These are phyloP conservation scores for Athripsodes cinereus DNA, from an alignment of 2,888 invertebrate genomes.

Conservation along the genomic window DNA sequence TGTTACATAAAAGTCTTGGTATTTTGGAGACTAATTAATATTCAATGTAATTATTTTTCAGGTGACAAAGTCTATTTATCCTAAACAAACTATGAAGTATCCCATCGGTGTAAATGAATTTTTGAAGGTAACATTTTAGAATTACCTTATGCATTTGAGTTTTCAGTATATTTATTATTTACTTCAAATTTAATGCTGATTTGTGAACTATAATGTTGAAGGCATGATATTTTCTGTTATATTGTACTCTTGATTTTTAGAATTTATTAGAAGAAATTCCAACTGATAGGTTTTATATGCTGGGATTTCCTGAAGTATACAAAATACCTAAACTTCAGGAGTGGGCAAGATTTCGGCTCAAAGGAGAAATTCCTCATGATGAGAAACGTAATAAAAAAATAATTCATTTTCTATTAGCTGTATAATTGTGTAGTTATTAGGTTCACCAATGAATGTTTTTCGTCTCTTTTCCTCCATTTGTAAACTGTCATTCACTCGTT, in stretches of 20 bases:
- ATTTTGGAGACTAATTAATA: too few relatives aligned
- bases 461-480: too few relatives aligned
- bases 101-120: background rate
- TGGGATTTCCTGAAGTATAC: slow-evolving; percentile 10
- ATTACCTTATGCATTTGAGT: too few relatives aligned
- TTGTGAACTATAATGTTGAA: too few relatives aligned
- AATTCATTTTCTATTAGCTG: too few relatives aligned
- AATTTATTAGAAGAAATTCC: slow-evolving; percentile 14
- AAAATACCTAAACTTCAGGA: slow-evolving; percentile 15
- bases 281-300: background rate
- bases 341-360: slow-evolving; percentile 16
- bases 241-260: slow-evolving; percentile 1
- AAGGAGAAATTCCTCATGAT: slow-evolving; percentile 10
- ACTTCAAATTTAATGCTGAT: too few relatives aligned
- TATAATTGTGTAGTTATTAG: too few relatives aligned
- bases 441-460: too few relatives aligned
- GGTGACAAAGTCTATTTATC: background rate
- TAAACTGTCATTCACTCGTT: too few relatives aligned
- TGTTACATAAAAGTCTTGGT: too few relatives aligned
- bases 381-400: slow-evolving; percentile 9
- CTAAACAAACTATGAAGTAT: background rate
- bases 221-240: too few relatives aligned
- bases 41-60: background rate
- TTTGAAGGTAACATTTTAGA: background rate
- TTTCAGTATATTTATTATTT: too few relatives aligned